Conservation (phyloP, 1,140 invertebrate species). For the Trichonephila clavata region DNA sequence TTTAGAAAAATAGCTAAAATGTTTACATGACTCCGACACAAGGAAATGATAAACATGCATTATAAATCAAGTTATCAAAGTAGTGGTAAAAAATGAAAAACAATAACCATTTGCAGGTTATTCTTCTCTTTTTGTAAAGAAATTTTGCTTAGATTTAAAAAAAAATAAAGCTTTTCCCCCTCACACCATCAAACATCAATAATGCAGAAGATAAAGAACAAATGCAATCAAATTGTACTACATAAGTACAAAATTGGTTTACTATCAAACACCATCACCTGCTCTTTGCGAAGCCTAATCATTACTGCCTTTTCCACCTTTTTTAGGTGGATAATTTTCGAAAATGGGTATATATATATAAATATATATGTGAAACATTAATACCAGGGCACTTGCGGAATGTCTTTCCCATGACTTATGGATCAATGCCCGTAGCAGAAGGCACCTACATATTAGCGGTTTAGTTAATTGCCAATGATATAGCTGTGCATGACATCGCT, state of each 20-base stretch:
- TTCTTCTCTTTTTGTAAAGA: background rate
- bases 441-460: constrained; percentile 49
- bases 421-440: constrained; percentile 59
- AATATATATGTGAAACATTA: constrained; percentile 8
- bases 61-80: too few relatives aligned
- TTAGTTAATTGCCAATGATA: constrained; percentile 60
- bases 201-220: background rate
- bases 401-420: constrained; percentile 54
- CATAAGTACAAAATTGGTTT: background rate
- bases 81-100: too few relatives aligned
- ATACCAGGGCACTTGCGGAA: background rate
- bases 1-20: too few relatives aligned
- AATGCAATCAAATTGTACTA: background rate
- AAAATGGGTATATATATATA: background rate
- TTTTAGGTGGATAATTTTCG: background rate
- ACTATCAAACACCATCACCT: background rate
- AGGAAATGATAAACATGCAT: too few relatives aligned
- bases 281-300: background rate
- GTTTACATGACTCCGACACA: too few relatives aligned
- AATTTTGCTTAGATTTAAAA: background rate
- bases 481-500: constrained; percentile 55
- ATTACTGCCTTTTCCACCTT: background rate
- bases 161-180: background rate
- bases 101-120: background rate
- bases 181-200: background rate